Evolutionary conservation across 2,888 invertebrate genomes (phyloP), one percentile per base, ranked within the genome.

Genomic region (Drosophila silvestris): DNA sequence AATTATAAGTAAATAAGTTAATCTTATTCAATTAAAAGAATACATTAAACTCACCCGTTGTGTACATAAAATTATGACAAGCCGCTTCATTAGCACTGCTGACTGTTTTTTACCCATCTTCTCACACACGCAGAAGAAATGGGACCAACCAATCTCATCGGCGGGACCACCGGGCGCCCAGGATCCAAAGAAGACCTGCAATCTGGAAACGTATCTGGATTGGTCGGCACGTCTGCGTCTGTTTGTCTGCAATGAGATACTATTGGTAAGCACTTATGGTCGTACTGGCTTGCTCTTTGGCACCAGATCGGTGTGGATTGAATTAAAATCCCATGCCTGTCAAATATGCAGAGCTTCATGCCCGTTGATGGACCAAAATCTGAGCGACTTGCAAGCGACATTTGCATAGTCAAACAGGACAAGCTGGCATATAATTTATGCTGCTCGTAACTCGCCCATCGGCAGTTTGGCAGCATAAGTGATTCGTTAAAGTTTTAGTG

Each of bases 121-220:
- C 14, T 26, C 30, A 14, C 22, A 35, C 30, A 26, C n/a, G 30
- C 59, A 79, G 78, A 79, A 76, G 50, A 80, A 79, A 62, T 76
- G 67, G 76, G 81, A 79, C 73, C 93, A 93, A 89, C 92, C 92
- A 65, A 85, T 91, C 75, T 83, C 91, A 64, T 90, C 92, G 66
- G 57, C 47, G 0, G 78, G 71, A 53, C 64, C 71, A 1, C 67
- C 70, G 9, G 78, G 78, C 6, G 80, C 53, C 26, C 93, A 93
- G 82, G 93, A 93, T 89, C 91, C 93, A 60, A 93, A 93, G 79
- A 93, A 93, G 85, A 93, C 93, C 50, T 93, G 93, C 80, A 93
- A 93, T 88, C 89, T 93, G 89, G 93, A 93, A 91, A 93, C 93
- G 74, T 93, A 93, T 85, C 89, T 93, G 72, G 93, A 93, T 78